Evolutionary conservation across 2,888 invertebrate species (phyloP), one percentile per base, ranked within the genome.

Genomic region (Protophormia terraenovae): DNA sequence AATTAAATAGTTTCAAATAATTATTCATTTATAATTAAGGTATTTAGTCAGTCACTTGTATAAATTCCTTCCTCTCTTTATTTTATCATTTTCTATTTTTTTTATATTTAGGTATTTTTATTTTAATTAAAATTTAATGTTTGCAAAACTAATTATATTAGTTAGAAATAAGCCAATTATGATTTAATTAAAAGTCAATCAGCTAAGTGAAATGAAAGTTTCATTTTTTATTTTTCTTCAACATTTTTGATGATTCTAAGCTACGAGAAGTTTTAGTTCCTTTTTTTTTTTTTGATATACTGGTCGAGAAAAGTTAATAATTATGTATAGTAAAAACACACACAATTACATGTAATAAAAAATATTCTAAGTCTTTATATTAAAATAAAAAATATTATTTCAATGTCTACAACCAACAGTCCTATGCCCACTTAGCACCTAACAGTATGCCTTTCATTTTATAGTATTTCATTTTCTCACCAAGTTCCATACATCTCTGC

Each of bases 41-140:
- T n/a, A n/a, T n/a, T n/a, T n/a, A n/a, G n/a, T n/a, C n/a, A n/a
- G n/a, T n/a, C n/a, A n/a, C n/a, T n/a, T 58, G 8, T 50, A 1
- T 50, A 50, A 55, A 27, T 5, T 2, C 4, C 14, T 27, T 71
- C 41, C 7, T 41, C 10, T 22, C 45, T n/a, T n/a, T 29, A n/a
- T 22, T 29, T 19, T 38, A 1, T 27, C 14, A 4, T 3, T 29
- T 27, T 45, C 12, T 4, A 38, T 66, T 16, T 55, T 69, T 64
- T 16, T 47, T 32, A 27, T n/a, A 22, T 71, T 47, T 50, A 45
- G 22, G 50, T 38, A 32, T 29, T 19, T 60, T 35, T 35, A 8
- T 50, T 62, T 89, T 89, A 84, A 60, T 77, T 50, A 53, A 69
- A 67, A 62, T 66, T 29, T 64, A 55, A 24, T 66, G 58, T 19